Evolutionary conservation across 2,113 vertebrate genomes (phyloP).

Genomic region (Corythornis cristatus): DNA sequence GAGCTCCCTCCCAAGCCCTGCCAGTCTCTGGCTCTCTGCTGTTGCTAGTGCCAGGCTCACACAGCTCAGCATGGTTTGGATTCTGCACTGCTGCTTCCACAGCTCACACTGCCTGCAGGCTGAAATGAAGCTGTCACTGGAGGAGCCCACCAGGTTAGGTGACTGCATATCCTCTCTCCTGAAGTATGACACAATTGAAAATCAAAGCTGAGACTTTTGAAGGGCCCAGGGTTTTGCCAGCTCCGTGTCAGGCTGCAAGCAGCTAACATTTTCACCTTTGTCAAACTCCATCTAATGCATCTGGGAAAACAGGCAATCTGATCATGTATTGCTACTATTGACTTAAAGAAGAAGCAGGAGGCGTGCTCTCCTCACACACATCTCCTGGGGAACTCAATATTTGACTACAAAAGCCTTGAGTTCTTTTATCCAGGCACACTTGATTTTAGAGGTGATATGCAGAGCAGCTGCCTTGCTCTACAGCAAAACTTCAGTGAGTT

Average conservation of each 20-base stretch:
- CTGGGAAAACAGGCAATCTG: conserved; percentile 39
- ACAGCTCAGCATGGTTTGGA: background rate
- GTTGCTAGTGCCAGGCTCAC: background rate
- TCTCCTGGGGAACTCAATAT: conserved; percentile 4
- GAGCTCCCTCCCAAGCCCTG: too few species aligned
- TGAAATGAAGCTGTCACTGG: conserved; percentile 4
- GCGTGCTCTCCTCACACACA: background rate
- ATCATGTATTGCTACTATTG: conserved; percentile 33
- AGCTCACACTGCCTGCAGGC: background rate
- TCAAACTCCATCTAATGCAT: conserved; percentile 8
- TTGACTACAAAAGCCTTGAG: conserved; percentile 21
- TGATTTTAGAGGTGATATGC: conserved; percentile 32
- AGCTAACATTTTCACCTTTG: conserved; percentile 40
- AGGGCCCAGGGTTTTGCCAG: background rate
- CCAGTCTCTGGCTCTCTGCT: too few species aligned
- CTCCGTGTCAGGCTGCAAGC: background rate
- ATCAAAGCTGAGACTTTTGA: conserved; percentile 33
- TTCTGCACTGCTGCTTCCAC: background rate
- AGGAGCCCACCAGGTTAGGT: background rate
- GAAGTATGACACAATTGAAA: conserved; percentile 1
- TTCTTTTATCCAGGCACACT: background rate
- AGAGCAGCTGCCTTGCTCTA: background rate
- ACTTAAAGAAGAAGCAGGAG: conserved; percentile 28
- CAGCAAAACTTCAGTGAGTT: background rate
- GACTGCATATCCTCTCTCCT: background rate